Evolutionary conservation across 2,797 vertebrate species (phyloP).

Genomic region (Heteromormyrus szaboi): DNA sequence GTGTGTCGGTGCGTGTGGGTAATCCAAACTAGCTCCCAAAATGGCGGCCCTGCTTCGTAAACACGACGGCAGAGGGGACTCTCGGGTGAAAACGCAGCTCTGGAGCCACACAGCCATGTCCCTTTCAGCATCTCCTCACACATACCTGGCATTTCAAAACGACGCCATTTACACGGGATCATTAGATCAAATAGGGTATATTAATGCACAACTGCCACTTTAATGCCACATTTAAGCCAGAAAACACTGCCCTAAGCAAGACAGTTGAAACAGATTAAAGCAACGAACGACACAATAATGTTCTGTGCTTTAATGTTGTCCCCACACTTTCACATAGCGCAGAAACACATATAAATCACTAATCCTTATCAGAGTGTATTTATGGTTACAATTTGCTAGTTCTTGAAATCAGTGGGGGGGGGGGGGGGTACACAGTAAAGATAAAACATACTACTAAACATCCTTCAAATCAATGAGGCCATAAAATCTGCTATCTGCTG

Average conservation of each 20-base stretch:
- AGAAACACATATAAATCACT: not conserved
- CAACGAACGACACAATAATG: not conserved
- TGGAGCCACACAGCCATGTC: not conserved
- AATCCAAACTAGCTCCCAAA: not conserved
- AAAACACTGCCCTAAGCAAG: not conserved
- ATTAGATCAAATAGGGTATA: not conserved
- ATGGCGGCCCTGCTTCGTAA: not conserved
- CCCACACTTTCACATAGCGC: not conserved
- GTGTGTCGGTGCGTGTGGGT: no score
- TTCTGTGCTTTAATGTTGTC: not conserved
- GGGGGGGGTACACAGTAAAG: not conserved
- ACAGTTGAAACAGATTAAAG: not conserved
- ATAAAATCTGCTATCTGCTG: not conserved
- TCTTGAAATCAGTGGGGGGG: not conserved
- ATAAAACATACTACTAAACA: not conserved
- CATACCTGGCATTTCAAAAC: not conserved
- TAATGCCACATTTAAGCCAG: not conserved
- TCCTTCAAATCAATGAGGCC: not conserved
- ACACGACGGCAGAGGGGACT: not conserved
- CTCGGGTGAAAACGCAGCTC: not conserved
- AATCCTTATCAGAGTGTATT: not conserved
- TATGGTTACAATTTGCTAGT: not conserved
- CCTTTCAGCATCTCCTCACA: not conserved
- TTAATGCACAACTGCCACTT: not conserved
- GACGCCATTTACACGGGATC: not conserved